phyloP scores from a whole-genome alignment of 1,140 invertebrate genomes.

The Panagrolaimus sp. region DNA sequence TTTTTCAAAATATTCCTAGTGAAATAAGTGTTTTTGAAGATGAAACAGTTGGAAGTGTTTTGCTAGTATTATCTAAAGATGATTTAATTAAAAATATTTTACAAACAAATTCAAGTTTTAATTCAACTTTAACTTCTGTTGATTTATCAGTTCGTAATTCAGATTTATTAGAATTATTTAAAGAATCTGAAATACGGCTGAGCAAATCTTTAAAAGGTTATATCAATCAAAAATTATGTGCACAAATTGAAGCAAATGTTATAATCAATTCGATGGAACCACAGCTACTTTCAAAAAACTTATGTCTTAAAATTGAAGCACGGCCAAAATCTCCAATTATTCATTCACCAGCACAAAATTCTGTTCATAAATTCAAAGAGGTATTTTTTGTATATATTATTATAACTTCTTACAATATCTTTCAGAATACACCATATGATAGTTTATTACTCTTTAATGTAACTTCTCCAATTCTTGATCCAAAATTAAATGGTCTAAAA shows the following conservation, averaged over 20 bases:
- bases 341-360: neutral
- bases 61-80: neutral
- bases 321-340: constrained; percentile 5
- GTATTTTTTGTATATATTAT: neutral
- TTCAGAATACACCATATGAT: constrained; percentile 4
- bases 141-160: neutral
- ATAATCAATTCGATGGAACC: neutral
- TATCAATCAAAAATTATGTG: constrained; percentile 6
- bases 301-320: neutral
- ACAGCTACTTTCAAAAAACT: constrained; percentile 4
- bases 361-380: constrained; percentile 7
- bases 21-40: constrained; percentile 3
- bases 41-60: neutral
- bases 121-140: neutral
- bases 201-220: neutral
- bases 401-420: neutral
- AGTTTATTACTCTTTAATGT: neutral
- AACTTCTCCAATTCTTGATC: neutral
- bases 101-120: neutral
- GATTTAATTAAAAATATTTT: neutral
- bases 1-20: neutral
- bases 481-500: constrained; percentile 6
- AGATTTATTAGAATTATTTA: neutral
- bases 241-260: constrained; percentile 4
- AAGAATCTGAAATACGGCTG: neutral